These are phyloP conservation scores for Pogonus chalceus DNA, from an alignment of 1,140 invertebrate genomes.

Conservation along the genomic window DNA sequence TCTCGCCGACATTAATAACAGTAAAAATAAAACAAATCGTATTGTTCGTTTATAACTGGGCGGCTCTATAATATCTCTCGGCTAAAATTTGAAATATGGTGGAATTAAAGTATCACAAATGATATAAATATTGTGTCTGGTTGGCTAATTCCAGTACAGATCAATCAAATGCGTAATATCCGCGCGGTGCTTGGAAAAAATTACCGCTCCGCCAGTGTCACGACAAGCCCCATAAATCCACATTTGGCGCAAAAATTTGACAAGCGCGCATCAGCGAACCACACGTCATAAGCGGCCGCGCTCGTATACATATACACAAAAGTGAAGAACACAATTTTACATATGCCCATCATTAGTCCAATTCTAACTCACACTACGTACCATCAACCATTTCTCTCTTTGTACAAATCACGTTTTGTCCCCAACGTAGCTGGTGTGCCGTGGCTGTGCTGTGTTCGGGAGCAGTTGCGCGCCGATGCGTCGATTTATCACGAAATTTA, in stretches of 20 bases:
- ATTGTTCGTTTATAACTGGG: background rate
- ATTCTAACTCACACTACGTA: no score
- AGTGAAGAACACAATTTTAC: no score
- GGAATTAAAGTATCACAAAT: background rate
- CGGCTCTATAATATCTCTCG: background rate
- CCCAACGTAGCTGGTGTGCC: no score
- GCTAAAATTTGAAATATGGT: background rate
- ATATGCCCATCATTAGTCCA: no score
- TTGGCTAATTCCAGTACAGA: background rate
- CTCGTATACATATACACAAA: no score
- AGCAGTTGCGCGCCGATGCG: no score
- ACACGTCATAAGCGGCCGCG: background rate
- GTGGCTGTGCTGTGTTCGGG: no score
- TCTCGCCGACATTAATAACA: no score
- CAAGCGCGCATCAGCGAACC: background rate
- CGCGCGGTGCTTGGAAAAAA: background rate
- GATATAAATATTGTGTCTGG: background rate
- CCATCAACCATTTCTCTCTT: no score
- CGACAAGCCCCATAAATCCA: no score
- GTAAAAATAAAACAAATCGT: background rate
- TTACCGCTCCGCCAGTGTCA: background rate
- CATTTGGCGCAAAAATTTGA: background rate
- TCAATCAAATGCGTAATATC: background rate
- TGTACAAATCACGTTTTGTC: no score
- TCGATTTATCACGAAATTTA: slow-evolving; percentile 2